Percentiles rank a stretch among this genome's conserved stretches.
These are phyloP conservation scores for Tortrix viridana DNA, from an alignment of 2,888 invertebrate genomes.

Conservation along the genomic window DNA sequence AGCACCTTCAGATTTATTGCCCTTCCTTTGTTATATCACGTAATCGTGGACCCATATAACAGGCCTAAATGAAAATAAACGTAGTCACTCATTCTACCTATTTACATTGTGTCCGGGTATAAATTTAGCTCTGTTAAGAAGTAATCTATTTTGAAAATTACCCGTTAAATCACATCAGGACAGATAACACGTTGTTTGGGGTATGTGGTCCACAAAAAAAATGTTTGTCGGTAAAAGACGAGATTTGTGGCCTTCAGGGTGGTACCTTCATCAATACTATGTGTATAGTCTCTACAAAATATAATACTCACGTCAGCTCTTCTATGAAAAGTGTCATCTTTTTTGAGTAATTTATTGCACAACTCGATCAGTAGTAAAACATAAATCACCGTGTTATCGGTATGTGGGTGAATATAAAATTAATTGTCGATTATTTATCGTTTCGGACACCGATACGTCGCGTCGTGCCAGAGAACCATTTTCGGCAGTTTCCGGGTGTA, in stretches of 20 bases:
- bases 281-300: slow-evolving; percentile 48
- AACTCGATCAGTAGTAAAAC: slow-evolving; percentile 14
- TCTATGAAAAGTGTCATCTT: slow-evolving; percentile 46
- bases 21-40: slow-evolving; percentile 83
- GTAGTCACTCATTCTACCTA: slow-evolving; percentile 83
- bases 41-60: slow-evolving; percentile 83
- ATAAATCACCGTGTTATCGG: slow-evolving; percentile 65
- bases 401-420: slow-evolving; percentile 71
- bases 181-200: slow-evolving; percentile 80
- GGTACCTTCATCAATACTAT: slow-evolving; percentile 70
- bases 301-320: slow-evolving; percentile 56
- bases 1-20: slow-evolving; percentile 80
- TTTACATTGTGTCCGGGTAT: slow-evolving; percentile 75
- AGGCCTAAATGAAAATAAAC: slow-evolving; percentile 83
- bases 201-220: slow-evolving; percentile 72
- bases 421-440: slow-evolving; percentile 68
- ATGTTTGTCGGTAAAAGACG: slow-evolving; percentile 71
- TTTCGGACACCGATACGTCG: slow-evolving; percentile 65
- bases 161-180: slow-evolving; percentile 84
- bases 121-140: slow-evolving; percentile 76
- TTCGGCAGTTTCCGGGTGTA: slow-evolving; percentile 70
- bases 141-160: slow-evolving; percentile 81
- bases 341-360: slow-evolving; percentile 46
- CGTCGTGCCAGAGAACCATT: slow-evolving; percentile 59
- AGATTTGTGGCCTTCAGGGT: slow-evolving; percentile 80